phyloP scores from a whole-genome alignment of 2,888 invertebrate species.

The Polymixis flavicincta region DNA sequence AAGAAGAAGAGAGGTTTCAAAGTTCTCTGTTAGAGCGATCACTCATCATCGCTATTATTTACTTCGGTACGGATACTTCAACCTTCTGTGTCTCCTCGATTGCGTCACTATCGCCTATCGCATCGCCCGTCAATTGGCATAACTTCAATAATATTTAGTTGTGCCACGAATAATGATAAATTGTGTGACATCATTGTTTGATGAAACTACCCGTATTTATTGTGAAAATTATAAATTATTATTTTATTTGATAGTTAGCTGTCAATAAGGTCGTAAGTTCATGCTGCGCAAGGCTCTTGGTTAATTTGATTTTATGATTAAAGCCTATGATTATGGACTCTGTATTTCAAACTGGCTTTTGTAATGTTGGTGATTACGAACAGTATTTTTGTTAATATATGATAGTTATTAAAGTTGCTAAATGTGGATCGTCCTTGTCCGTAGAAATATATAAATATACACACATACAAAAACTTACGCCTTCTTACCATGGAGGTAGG shows the following conservation, averaged over 20 bases:
- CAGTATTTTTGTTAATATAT: background rate
- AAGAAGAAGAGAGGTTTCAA: too few relatives aligned
- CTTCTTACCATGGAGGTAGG: too few relatives aligned
- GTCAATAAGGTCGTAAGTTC: constrained; percentile 22
- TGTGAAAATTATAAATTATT: constrained; percentile 43
- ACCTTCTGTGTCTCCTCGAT: constrained; percentile 14
- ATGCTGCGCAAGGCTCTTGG: constrained; percentile 14
- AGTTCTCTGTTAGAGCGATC: too few relatives aligned
- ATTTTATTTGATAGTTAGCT: constrained; percentile 22
- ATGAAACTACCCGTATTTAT: constrained; percentile 49
- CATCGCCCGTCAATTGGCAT: constrained; percentile 65
- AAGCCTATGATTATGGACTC: constrained; percentile 16
- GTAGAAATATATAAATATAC: background rate
- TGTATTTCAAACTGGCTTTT: constrained; percentile 25
- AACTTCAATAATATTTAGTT: constrained; percentile 67
- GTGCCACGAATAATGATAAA: constrained; percentile 64
- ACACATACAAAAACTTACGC: too few relatives aligned
- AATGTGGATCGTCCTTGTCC: background rate
- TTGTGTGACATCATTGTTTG: constrained; percentile 57
- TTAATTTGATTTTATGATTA: constrained; percentile 27
- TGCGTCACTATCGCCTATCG: constrained; percentile 53
- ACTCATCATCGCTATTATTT: too few relatives aligned
- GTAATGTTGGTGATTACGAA: background rate
- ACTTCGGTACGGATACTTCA: constrained; percentile 11
- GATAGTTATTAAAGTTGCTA: background rate